A percentile compares a stretch with the other conserved stretches of the same genome.
Conservation (phyloP, 2,797 vertebrate genomes). For the Numenius phaeopus region DNA sequence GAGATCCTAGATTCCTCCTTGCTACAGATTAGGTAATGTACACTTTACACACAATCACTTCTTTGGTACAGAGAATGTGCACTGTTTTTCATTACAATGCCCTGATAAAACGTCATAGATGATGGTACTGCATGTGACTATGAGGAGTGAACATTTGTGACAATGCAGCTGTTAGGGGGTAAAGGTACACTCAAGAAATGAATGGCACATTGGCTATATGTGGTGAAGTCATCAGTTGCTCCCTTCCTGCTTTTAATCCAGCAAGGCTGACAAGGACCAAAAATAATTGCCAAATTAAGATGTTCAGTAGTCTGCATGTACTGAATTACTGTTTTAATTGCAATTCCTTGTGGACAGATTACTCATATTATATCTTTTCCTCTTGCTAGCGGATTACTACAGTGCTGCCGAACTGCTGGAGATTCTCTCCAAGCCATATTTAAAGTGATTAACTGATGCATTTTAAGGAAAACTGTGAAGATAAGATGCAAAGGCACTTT, state of each 20-base stretch:
- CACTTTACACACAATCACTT: slow-evolving; percentile 63
- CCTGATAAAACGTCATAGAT: slow-evolving; percentile 41
- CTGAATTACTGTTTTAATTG: slow-evolving; percentile 1
- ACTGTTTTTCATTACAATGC: slow-evolving; percentile 60
- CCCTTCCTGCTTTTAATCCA: background rate
- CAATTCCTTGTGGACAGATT: background rate
- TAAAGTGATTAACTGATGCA: background rate
- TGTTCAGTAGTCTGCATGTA: background rate
- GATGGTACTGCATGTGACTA: slow-evolving; percentile 23
- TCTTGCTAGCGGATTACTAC: background rate
- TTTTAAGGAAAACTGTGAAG: background rate
- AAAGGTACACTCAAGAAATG: slow-evolving; percentile 5
- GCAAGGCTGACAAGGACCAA: background rate
- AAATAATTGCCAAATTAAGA: slow-evolving; percentile 11
- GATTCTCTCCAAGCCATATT: background rate
- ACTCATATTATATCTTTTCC: background rate
- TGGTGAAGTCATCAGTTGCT: background rate
- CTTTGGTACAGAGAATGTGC: slow-evolving; percentile 52
- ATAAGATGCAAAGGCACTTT: background rate
- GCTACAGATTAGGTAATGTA: slow-evolving; percentile 55
- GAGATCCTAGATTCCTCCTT: slow-evolving; percentile 63
- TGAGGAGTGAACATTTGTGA: slow-evolving; percentile 12
- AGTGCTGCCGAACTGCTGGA: background rate
- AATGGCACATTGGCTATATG: background rate
- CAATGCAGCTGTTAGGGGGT: slow-evolving; percentile 34